Percentiles rank a stretch among this genome's conserved stretches.
These are phyloP conservation scores for Oreotragus oreotragus DNA, from an alignment of 2,113 vertebrate genomes.

Conservation along the genomic window DNA sequence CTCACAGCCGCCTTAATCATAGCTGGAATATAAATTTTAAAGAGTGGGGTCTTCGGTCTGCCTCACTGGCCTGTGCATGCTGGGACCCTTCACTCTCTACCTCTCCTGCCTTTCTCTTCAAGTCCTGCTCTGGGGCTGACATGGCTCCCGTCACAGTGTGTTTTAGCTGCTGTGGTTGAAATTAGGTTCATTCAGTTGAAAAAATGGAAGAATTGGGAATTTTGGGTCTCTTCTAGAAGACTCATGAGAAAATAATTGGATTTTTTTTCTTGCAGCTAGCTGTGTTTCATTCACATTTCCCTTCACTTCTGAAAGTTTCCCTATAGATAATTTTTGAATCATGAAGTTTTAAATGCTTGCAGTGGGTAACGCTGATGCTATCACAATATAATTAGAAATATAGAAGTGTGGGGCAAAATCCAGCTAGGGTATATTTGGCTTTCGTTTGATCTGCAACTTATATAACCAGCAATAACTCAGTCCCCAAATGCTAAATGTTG, in stretches of 20 bases:
- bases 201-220: background rate
- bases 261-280: background rate
- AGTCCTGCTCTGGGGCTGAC: background rate
- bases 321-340: background rate
- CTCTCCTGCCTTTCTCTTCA: background rate
- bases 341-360: background rate
- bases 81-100: too few species aligned
- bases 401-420: constrained; percentile 20
- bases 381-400: constrained; percentile 50
- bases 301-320: constrained; percentile 23
- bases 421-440: constrained; percentile 15
- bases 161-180: background rate
- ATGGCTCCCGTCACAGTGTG: too few species aligned
- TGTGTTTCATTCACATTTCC: background rate
- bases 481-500: background rate
- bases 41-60: too few species aligned
- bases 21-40: too few species aligned
- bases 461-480: background rate
- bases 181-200: background rate
- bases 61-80: too few species aligned
- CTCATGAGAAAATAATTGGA: background rate
- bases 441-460: constrained; percentile 19
- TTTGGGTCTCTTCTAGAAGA: background rate
- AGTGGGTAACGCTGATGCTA: background rate
- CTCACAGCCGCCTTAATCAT: too few species aligned